Evolutionary conservation across 2,888 invertebrate species (phyloP).

Genomic region (Leptopilina syphax): DNA sequence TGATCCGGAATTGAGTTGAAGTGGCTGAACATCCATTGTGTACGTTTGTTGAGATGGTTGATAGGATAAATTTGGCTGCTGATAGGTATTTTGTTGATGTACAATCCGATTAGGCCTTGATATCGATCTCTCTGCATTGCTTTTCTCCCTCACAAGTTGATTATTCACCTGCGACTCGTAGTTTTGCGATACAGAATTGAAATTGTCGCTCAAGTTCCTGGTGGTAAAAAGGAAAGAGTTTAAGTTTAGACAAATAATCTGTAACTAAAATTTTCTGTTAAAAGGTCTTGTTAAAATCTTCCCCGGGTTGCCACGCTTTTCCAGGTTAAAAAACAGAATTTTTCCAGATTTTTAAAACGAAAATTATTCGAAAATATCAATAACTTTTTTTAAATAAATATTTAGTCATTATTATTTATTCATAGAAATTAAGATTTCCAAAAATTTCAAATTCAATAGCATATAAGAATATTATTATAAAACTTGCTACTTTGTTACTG

Average conservation of each 20-base stretch:
- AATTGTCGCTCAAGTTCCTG: conserved; percentile 57
- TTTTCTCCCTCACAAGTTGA: conserved; percentile 64
- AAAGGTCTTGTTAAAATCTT: too few species aligned
- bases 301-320: too few species aligned
- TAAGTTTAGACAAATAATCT: not conserved
- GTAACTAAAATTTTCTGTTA: not conserved
- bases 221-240: conserved; percentile 43
- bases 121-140: conserved; percentile 62
- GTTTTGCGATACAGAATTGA: conserved; percentile 58
- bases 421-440: too few species aligned
- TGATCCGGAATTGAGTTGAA: conserved; percentile 62
- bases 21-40: conserved; percentile 68
- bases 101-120: conserved; percentile 62
- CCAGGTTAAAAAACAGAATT: too few species aligned
- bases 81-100: conserved; percentile 62
- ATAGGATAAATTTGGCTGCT: conserved; percentile 65
- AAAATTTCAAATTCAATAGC: too few species aligned
- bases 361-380: too few species aligned
- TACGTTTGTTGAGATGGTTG: conserved; percentile 62
- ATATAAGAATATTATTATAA: too few species aligned
- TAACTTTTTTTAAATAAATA: too few species aligned
- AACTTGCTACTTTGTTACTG: too few species aligned
- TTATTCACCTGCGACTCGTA: conserved; percentile 59
- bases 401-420: too few species aligned
- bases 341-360: too few species aligned